A percentile compares a stretch with the other conserved stretches of the same genome.
phyloP scores from a whole-genome alignment of 2,888 invertebrate genomes.

The Drosophila algonquin region DNA sequence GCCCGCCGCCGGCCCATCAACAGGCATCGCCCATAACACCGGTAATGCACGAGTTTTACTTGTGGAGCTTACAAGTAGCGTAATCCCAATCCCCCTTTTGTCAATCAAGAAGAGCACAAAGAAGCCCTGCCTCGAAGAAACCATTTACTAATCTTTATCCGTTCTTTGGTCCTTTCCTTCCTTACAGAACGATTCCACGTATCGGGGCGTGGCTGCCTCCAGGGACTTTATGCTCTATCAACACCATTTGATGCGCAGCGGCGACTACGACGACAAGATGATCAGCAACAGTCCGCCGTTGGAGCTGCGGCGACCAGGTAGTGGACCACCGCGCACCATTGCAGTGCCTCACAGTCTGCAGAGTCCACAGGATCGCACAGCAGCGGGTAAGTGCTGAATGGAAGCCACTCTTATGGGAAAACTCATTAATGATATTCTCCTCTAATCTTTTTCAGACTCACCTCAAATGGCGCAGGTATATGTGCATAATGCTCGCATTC shows the following conservation, averaged over 20 bases:
- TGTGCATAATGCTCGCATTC: conserved; percentile 85
- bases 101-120: neutral
- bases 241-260: conserved; percentile 84
- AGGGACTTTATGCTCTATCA: conserved; percentile 82
- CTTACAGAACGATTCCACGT: conserved; percentile 85
- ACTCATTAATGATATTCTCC: neutral
- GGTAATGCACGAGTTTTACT: conserved; percentile 85
- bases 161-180: neutral
- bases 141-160: conserved; percentile 1
- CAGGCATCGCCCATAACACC: conserved; percentile 89
- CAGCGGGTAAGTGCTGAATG: conserved; percentile 85
- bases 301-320: conserved; percentile 87
- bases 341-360: conserved; percentile 89
- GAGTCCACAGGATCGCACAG: conserved; percentile 88
- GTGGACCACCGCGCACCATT: conserved; percentile 86
- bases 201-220: conserved; percentile 82
- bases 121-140: neutral
- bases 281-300: conserved; percentile 89
- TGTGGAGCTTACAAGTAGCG: conserved; percentile 76
- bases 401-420: fast-evolving
- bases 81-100: conserved; percentile 54
- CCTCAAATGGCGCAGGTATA: conserved; percentile 89
- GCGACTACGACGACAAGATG: conserved; percentile 82
- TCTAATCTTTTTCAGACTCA: conserved; percentile 84
- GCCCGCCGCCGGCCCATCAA: conserved; percentile 94